Conservation (phyloP, 2,797 vertebrate genomes). For the Miichthys miiuy region DNA sequence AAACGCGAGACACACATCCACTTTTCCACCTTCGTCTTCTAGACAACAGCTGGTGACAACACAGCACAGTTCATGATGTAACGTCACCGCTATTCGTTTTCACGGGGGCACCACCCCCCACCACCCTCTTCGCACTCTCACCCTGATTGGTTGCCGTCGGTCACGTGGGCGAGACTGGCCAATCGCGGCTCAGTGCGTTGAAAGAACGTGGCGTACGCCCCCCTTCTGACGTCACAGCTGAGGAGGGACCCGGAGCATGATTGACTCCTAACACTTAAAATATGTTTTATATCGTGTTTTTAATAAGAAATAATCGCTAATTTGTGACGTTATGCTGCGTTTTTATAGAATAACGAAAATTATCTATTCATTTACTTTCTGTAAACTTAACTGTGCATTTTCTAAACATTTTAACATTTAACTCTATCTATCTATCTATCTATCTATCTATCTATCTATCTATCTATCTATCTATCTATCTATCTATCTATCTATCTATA, state of each 20-base stretch:
- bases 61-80: conserved; percentile 66
- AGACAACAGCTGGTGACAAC: conserved; percentile 83
- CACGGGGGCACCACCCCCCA: conserved; percentile 27
- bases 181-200: conserved; percentile 55
- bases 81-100: conserved; percentile 72
- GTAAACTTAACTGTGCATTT: neutral
- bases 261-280: conserved; percentile 5
- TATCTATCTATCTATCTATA: too few species aligned
- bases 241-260: conserved; percentile 42
- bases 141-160: conserved; percentile 51
- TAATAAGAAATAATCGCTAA: neutral
- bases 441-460: too few species aligned
- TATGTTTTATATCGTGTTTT: too few species aligned
- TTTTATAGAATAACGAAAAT: neutral
- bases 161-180: conserved; percentile 64
- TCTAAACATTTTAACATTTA: too few species aligned
- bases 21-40: conserved; percentile 63
- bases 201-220: conserved; percentile 40
- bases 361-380: neutral
- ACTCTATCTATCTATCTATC: too few species aligned
- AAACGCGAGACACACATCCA: conserved; percentile 37
- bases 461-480: too few species aligned
- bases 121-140: conserved; percentile 44
- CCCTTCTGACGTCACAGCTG: conserved; percentile 60
- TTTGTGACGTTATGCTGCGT: neutral